Evolutionary conservation across 2,888 invertebrate genomes (phyloP), one percentile per base, ranked within the genome.

Genomic region (Cheilosia scutellata): DNA sequence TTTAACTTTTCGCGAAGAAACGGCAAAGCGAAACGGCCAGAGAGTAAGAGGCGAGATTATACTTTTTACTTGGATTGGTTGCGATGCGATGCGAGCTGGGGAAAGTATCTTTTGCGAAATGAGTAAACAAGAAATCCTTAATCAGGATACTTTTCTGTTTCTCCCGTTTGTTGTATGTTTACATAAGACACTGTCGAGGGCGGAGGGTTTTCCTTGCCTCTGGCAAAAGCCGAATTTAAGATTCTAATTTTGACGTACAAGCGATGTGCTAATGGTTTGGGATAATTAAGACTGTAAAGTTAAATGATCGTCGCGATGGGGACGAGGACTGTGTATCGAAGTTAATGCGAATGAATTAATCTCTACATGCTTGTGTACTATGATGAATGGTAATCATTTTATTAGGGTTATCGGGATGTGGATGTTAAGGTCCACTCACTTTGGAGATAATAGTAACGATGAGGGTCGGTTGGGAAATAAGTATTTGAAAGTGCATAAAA

Each of bases 81-180:
- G 27, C 11, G 6, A 33, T 33, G 7, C 11, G 13, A 16, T 29
- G 6, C 9, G 51, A 6, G 25, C 31, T 57, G 63, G 62, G 79
- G 70, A 80, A 80, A 74, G 83, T 83, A 83, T 83, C 65, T 76
- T 70, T 62, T 75, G 53, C 71, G 27, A 84, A 84, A 80, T 76
- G 60, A 80, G 75, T 71, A 80, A 84, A 84, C 84, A 84, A 84
- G 84, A 57, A 84, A 79, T 84, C 75, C 84, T 75, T 80, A 80
- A 80, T 76, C 84, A 84, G 75, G 75, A 76, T 79, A 75, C 75
- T 75, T 78, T 79, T 75, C 75, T 40, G 47, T 60, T 79, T 70
- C 70, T 65, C 13, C 44, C 63, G n/a, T 37, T 60, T 51, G 20
- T 60, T 51, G 57, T 40, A 49, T 68, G 58, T 44, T 66, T 76